phyloP scores from a whole-genome alignment of 92 coral and sea anemone genomes.

The Chrysogorgia sp. region DNA sequence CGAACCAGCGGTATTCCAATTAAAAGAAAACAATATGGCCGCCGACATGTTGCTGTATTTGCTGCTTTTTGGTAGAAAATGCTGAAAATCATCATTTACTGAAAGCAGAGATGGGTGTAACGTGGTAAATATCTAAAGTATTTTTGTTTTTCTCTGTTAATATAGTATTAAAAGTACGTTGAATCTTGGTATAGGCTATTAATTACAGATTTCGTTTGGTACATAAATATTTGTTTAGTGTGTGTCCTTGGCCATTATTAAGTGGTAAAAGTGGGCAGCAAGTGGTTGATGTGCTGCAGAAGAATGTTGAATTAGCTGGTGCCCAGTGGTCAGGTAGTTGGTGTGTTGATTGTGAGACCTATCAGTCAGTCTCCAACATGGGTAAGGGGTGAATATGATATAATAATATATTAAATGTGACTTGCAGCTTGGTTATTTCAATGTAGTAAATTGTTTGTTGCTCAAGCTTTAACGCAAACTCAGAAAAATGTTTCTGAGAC shows the following conservation, averaged over 20 bases:
- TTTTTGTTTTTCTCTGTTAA: neutral
- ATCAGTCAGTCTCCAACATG: constrained; percentile 69
- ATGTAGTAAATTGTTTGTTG: too few relatives aligned
- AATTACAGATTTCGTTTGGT: too few relatives aligned
- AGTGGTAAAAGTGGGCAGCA: constrained; percentile 94
- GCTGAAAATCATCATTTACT: neutral
- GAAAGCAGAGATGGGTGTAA: constrained; percentile 29
- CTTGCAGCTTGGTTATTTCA: too few relatives aligned
- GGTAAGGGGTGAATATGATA: constrained; percentile 49
- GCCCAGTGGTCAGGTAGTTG: constrained; percentile 87
- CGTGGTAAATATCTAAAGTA: constrained; percentile 1
- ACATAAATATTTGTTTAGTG: constrained; percentile 65
- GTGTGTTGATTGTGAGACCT: constrained; percentile 92
- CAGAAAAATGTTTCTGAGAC: too few relatives aligned
- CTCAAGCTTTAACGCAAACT: too few relatives aligned
- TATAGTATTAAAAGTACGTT: neutral
- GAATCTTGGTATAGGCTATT: too few relatives aligned
- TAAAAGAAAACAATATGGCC: constrained; percentile 46
- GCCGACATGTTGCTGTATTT: neutral
- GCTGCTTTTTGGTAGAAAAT: neutral
- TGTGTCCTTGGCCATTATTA: constrained; percentile 83
- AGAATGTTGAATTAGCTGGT: constrained; percentile 84
- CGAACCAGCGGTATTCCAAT: neutral
- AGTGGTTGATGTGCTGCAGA: constrained; percentile 80
- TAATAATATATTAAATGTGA: neutral